Conservation (phyloP, 2,113 vertebrate species). For the Eonycteris spelaea region DNA sequence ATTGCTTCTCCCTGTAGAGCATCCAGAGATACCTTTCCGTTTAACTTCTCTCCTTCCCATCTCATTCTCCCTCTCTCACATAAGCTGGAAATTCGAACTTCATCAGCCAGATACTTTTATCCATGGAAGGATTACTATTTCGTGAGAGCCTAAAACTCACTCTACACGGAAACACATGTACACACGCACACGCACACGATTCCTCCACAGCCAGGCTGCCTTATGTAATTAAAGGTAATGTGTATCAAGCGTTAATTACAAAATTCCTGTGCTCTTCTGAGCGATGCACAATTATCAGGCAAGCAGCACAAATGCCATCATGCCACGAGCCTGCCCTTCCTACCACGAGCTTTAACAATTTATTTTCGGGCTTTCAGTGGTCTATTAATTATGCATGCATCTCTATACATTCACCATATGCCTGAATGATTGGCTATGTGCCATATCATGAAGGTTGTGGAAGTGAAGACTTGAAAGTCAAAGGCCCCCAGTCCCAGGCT, state of each 20-base stretch:
- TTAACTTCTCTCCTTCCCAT: background rate
- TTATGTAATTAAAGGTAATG: slow-evolving; percentile 55
- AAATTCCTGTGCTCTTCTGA: slow-evolving; percentile 38
- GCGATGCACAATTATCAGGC: slow-evolving; percentile 35
- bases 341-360: background rate
- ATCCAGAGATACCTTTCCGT: background rate
- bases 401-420: background rate
- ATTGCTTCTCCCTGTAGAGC: background rate
- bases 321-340: slow-evolving; percentile 8
- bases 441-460: background rate
- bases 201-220: background rate
- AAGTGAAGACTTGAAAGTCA: background rate
- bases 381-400: slow-evolving; percentile 29
- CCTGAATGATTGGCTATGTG: background rate
- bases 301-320: slow-evolving; percentile 57
- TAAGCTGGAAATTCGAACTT: slow-evolving; percentile 13
- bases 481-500: background rate
- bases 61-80: background rate
- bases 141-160: background rate
- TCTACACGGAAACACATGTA: background rate
- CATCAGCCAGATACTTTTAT: background rate
- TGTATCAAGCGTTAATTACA: slow-evolving; percentile 53
- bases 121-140: background rate
- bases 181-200: background rate
- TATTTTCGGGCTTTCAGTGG: slow-evolving; percentile 1